phyloP scores from a whole-genome alignment of 2,888 invertebrate species.

The Drosophila greeni region DNA sequence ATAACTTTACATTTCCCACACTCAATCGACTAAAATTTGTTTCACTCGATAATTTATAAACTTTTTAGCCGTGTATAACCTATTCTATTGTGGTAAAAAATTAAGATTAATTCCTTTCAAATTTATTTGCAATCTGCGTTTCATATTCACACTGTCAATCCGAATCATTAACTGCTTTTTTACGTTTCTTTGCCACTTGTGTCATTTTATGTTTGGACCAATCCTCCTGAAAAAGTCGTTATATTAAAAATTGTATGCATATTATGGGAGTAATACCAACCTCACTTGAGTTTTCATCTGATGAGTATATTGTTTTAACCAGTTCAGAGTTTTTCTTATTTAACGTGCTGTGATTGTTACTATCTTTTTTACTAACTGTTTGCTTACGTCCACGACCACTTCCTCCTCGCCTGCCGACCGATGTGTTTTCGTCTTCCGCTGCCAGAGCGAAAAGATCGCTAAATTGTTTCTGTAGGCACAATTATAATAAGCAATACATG shows the following conservation, averaged over 20 bases:
- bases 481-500: not conserved
- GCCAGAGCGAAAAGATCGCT: slow-evolving; percentile 93
- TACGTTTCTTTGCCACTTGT: slow-evolving; percentile 93
- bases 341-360: slow-evolving; percentile 78
- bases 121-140: slow-evolving; percentile 47
- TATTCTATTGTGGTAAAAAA: slow-evolving; percentile 69
- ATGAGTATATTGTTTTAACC: slow-evolving; percentile 82
- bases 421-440: slow-evolving; percentile 89
- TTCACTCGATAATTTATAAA: slow-evolving; percentile 62
- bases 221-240: slow-evolving; percentile 86
- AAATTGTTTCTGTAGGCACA: slow-evolving; percentile 85
- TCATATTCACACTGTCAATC: slow-evolving; percentile 85
- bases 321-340: slow-evolving; percentile 79
- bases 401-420: slow-evolving; percentile 82
- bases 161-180: slow-evolving; percentile 93
- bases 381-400: slow-evolving; percentile 82
- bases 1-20: slow-evolving; percentile 76
- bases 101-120: slow-evolving; percentile 63
- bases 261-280: slow-evolving; percentile 77
- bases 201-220: slow-evolving; percentile 88
- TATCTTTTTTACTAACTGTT: slow-evolving; percentile 80
- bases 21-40: slow-evolving; percentile 71
- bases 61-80: slow-evolving; percentile 46
- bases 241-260: not conserved
- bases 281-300: slow-evolving; percentile 91